phyloP scores from a whole-genome alignment of 2,888 invertebrate genomes.

The Aquatica leii region DNA sequence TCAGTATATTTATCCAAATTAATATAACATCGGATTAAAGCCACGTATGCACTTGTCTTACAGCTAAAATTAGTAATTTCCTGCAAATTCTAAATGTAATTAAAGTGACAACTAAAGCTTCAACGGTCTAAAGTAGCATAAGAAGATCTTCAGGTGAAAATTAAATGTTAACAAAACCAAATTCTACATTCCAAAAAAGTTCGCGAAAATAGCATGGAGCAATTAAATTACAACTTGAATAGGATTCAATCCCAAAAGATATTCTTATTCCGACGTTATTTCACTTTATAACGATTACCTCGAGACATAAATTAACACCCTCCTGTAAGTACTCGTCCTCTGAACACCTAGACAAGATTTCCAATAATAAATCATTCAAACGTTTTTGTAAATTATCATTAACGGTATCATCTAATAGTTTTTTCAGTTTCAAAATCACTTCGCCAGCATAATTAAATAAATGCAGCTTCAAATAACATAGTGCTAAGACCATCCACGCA shows the following conservation, averaged over 20 bases:
- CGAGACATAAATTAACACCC: conserved; percentile 54
- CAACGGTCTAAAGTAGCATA: no score
- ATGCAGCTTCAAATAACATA: conserved; percentile 62
- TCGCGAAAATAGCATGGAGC: no score
- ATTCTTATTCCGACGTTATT: no score
- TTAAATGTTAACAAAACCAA: no score
- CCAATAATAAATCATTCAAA: conserved; percentile 55
- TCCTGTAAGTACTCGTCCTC: conserved; percentile 62
- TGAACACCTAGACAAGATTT: conserved; percentile 59
- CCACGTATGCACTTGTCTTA: conserved; percentile 10
- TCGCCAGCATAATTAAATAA: conserved; percentile 63
- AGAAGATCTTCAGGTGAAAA: no score
- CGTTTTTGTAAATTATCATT: conserved; percentile 48
- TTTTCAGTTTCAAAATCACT: conserved; percentile 56
- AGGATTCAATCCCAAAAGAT: no score
- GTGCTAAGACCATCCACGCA: conserved; percentile 63
- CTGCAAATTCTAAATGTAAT: conserved; percentile 16
- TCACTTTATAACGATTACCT: no score
- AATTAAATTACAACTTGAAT: no score
- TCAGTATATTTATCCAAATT: conserved; percentile 56
- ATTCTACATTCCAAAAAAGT: no score
- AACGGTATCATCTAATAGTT: conserved; percentile 52
- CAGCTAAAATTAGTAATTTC: conserved; percentile 17
- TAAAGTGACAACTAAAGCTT: no score
- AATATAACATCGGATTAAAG: conserved; percentile 52